Conservation (phyloP, 2,888 invertebrate genomes). For the Ennomos quercinarius region DNA sequence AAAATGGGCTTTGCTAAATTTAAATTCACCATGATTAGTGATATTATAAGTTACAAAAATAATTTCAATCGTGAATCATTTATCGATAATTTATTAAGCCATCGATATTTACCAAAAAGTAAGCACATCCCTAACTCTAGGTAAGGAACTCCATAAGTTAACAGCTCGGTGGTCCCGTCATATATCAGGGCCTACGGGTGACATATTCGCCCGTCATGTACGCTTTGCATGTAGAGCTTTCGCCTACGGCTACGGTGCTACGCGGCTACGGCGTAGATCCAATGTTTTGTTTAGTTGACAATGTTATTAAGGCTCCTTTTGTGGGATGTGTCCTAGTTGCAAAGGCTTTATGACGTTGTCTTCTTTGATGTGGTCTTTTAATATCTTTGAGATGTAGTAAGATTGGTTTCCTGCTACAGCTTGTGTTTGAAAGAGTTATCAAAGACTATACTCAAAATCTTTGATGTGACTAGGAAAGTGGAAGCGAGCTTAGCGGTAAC, state of each 20-base stretch:
- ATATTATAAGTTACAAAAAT: no score
- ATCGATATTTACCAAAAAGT: conserved; percentile 16
- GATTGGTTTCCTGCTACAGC: no score
- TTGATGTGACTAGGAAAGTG: no score
- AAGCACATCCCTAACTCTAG: conserved; percentile 51
- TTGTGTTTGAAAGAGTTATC: no score
- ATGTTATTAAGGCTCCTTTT: conserved; percentile 25
- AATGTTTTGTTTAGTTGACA: conserved; percentile 39
- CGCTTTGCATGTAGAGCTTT: conserved; percentile 62
- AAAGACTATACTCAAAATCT: no score
- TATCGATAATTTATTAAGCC: background rate
- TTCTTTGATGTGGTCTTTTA: conserved; percentile 17
- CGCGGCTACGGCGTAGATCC: conserved; percentile 31
- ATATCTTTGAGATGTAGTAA: no score
- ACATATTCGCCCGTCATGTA: conserved; percentile 74
- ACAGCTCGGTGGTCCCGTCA: conserved; percentile 75
- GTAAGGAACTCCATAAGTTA: conserved; percentile 79
- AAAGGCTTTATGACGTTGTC: conserved; percentile 10
- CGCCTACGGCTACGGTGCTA: conserved; percentile 34
- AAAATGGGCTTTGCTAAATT: no score
- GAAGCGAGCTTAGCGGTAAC: no score
- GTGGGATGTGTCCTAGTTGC: conserved; percentile 16
- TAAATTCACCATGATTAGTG: no score
- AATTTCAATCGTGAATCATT: no score
- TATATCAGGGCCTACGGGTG: conserved; percentile 73